Conservation (phyloP, 2,797 vertebrate genomes). For the Myioborus melanocephalus region DNA sequence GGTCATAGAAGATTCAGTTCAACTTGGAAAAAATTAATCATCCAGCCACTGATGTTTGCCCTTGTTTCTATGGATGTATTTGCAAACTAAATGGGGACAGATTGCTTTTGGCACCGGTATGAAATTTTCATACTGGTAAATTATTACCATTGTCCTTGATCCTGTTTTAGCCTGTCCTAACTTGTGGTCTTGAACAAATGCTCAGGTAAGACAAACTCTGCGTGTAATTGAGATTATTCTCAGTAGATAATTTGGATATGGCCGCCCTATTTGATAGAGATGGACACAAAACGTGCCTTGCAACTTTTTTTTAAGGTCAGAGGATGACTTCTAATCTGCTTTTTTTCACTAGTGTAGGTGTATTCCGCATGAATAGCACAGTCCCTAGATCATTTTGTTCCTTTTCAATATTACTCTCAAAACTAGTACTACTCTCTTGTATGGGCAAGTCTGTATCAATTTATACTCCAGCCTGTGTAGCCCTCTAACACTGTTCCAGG, state of each 20-base stretch:
- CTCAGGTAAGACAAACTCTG: neutral
- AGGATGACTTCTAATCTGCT: neutral
- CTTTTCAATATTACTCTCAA: neutral
- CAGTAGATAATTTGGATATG: neutral
- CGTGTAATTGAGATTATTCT: neutral
- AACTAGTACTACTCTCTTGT: neutral
- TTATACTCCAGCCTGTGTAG: neutral
- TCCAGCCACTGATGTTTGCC: neutral
- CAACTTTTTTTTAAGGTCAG: neutral
- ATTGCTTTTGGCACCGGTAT: neutral
- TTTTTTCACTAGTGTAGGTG: rapidly evolving
- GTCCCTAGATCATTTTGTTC: neutral
- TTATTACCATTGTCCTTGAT: neutral
- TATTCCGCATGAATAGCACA: neutral
- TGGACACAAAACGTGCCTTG: neutral
- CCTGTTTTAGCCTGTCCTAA: neutral
- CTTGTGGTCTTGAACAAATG: neutral
- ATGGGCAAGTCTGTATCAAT: neutral
- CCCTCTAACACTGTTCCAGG: neutral
- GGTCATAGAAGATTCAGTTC: neutral
- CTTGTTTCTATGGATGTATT: neutral
- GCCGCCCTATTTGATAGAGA: neutral
- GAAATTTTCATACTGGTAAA: neutral
- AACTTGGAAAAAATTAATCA: neutral
- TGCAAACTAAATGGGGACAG: neutral